Conservation (phyloP, 2,113 vertebrate genomes). For the Seriola dumerili region DNA sequence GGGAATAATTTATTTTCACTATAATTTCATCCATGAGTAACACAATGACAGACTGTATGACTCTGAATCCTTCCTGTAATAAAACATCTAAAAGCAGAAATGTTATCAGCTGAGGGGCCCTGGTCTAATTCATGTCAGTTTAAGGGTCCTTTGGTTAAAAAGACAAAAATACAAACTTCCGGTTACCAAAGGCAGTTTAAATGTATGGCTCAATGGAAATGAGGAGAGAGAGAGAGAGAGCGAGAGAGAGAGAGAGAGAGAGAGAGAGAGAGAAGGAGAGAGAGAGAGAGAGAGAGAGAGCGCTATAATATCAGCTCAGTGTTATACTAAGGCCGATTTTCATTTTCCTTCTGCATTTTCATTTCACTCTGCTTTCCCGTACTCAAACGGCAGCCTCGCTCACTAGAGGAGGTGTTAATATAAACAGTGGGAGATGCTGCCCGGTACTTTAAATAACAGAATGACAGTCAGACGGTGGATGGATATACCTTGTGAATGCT, state of each 20-base stretch:
- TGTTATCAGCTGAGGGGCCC: no score
- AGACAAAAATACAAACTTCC: neutral
- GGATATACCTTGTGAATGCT: slow-evolving; percentile 9
- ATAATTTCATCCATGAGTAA: no score
- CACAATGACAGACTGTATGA: no score
- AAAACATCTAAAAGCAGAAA: no score
- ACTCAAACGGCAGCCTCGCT: neutral
- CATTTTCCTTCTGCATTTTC: slow-evolving; percentile 6
- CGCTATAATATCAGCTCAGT: slow-evolving; percentile 26
- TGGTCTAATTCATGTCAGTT: no score
- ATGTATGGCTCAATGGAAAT: neutral
- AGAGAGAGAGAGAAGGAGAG: no score
- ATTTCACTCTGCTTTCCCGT: neutral
- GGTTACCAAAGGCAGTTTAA: neutral
- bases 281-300: neutral
- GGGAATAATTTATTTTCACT: no score
- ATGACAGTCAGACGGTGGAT: slow-evolving; percentile 23
- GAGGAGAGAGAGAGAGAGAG: neutral
- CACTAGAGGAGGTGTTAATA: slow-evolving; percentile 5
- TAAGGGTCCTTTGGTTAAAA: no score
- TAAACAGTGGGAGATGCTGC: slow-evolving; percentile 17
- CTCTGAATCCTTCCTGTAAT: no score
- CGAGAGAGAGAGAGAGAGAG: neutral
- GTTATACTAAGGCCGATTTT: slow-evolving; percentile 20
- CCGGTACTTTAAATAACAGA: slow-evolving; percentile 33